A percentile compares a stretch with the other conserved stretches of the same genome.
Conservation (phyloP, 2,888 invertebrate species). For the Scelioninae gen. 1 region DNA sequence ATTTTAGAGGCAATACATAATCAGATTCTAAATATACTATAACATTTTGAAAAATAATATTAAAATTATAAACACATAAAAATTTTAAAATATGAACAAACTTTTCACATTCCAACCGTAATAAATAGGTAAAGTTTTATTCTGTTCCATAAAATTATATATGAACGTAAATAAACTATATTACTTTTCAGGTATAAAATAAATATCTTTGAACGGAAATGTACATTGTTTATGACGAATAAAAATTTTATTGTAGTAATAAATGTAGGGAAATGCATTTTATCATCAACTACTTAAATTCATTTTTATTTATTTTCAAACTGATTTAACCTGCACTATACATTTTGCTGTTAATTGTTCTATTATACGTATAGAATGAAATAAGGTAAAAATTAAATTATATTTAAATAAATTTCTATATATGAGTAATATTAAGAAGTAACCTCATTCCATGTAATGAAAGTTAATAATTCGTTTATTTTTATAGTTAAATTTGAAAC, state of each 20-base stretch:
- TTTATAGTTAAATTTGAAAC: too few relatives aligned
- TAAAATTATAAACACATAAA: conserved; percentile 10
- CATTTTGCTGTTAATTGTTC: too few relatives aligned
- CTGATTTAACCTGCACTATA: background rate
- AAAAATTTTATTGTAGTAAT: conserved; percentile 32
- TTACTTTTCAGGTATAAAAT: conserved; percentile 44
- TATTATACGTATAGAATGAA: too few relatives aligned
- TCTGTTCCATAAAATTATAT: conserved; percentile 45
- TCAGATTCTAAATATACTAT: background rate
- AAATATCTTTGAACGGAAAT: conserved; percentile 48
- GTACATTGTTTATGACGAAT: conserved; percentile 36
- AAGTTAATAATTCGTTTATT: too few relatives aligned
- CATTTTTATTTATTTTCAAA: conserved; percentile 7
- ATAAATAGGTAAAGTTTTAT: conserved; percentile 47
- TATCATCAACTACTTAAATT: conserved; percentile 20
- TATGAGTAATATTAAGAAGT: too few relatives aligned
- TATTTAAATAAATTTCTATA: too few relatives aligned
- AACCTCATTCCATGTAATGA: too few relatives aligned
- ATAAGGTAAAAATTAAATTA: too few relatives aligned
- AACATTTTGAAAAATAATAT: background rate
- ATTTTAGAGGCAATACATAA: background rate
- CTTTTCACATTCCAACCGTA: conserved; percentile 29
- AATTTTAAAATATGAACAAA: conserved; percentile 23
- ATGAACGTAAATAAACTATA: conserved; percentile 47
- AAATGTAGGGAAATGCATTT: background rate